These are phyloP conservation scores for Amazonetta brasiliensis DNA, from an alignment of 2,797 vertebrate species.

Conservation along the genomic window DNA sequence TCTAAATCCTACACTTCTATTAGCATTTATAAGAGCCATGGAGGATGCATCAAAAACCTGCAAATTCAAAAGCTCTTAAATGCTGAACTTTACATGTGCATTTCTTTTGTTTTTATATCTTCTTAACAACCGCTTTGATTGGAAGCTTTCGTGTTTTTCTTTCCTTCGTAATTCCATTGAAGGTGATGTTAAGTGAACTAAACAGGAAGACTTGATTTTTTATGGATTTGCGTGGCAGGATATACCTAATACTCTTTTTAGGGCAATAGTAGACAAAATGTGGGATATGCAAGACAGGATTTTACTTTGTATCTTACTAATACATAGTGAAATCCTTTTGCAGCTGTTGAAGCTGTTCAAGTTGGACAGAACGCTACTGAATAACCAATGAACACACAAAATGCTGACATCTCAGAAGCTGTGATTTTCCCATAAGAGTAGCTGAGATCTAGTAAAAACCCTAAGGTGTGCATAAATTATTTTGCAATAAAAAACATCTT, in stretches of 20 bases:
- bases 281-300: background rate
- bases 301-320: too few species aligned
- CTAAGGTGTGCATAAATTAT: background rate
- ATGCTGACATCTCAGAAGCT: background rate
- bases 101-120: background rate
- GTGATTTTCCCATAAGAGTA: background rate
- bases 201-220: background rate
- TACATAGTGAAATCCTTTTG: background rate
- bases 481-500: background rate
- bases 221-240: background rate
- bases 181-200: background rate
- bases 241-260: background rate
- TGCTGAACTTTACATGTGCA: background rate
- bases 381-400: background rate
- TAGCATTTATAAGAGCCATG: background rate
- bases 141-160: background rate
- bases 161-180: background rate
- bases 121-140: background rate
- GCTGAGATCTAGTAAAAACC: background rate
- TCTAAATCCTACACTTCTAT: background rate
- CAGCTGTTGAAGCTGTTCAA: background rate
- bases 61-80: background rate
- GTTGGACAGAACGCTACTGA: background rate
- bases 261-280: background rate
- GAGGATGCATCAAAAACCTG: background rate